These are phyloP conservation scores for Meandrusa payeni DNA, from an alignment of 2,888 invertebrate genomes.

Conservation along the genomic window DNA sequence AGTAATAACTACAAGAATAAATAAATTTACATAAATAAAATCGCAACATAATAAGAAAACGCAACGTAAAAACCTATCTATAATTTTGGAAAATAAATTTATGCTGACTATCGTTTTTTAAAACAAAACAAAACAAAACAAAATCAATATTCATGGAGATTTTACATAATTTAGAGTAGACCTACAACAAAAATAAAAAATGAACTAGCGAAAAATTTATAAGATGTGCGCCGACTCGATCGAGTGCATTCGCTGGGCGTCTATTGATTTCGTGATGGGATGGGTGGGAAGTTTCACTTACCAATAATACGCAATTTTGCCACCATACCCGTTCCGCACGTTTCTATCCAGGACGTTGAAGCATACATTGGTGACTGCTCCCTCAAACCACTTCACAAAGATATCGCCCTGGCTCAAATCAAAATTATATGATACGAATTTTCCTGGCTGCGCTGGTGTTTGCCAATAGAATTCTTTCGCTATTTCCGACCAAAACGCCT, in stretches of 20 bases:
- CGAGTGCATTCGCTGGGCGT: slow-evolving; percentile 60
- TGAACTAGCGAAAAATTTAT: slow-evolving; percentile 55
- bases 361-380: slow-evolving; percentile 96
- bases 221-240: slow-evolving; percentile 64
- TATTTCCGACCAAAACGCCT: slow-evolving; percentile 95
- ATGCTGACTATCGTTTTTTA: too few relatives aligned
- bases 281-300: slow-evolving; percentile 72
- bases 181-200: slow-evolving; percentile 14
- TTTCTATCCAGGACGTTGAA: slow-evolving; percentile 97
- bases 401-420: slow-evolving; percentile 93
- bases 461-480: slow-evolving; percentile 98
- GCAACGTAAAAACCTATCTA: too few relatives aligned
- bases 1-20: too few relatives aligned
- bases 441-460: slow-evolving; percentile 85
- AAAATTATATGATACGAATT: slow-evolving; percentile 95
- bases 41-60: too few relatives aligned
- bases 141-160: not conserved
- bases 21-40: too few relatives aligned
- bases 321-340: slow-evolving; percentile 92
- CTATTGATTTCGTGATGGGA: slow-evolving; percentile 51
- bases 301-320: slow-evolving; percentile 97
- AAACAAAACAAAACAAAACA: not conserved
- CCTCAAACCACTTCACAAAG: slow-evolving; percentile 96
- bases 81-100: too few relatives aligned
- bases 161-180: slow-evolving; percentile 12